Conservation (phyloP, 2,113 vertebrate genomes). For the Stigmatopora argus region DNA sequence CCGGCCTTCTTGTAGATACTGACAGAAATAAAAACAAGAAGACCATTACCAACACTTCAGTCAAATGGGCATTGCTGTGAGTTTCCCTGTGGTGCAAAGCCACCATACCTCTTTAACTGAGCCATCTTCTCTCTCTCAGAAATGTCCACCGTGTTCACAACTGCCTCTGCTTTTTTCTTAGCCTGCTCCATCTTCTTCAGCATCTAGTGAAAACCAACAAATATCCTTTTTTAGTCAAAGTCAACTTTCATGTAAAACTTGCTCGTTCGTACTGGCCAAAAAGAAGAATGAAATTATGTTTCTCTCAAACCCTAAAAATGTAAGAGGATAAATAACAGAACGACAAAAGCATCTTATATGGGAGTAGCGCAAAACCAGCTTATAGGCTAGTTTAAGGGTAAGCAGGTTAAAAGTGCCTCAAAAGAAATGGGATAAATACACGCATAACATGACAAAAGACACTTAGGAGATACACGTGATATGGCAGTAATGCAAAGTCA, state of each 20-base stretch:
- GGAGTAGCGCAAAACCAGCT: too few relatives aligned
- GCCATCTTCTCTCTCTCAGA: constrained; percentile 90
- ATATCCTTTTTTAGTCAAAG: not conserved
- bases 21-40: not conserved
- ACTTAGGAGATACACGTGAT: too few relatives aligned
- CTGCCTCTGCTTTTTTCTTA: constrained; percentile 91
- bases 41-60: not conserved
- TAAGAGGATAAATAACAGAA: too few relatives aligned
- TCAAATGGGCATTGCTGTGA: not conserved
- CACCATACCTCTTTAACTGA: constrained; percentile 81
- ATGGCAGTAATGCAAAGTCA: too few relatives aligned
- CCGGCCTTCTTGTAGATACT: constrained; percentile 97
- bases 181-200: constrained; percentile 93
- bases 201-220: constrained; percentile 66
- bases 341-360: too few relatives aligned
- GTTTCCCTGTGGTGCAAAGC: not conserved
- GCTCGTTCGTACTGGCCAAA: too few relatives aligned
- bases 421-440: too few relatives aligned
- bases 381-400: too few relatives aligned
- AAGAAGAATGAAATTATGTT: too few relatives aligned
- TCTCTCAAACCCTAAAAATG: not conserved
- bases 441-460: too few relatives aligned
- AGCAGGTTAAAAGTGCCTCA: too few relatives aligned
- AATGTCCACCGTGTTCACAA: constrained; percentile 90
- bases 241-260: too few relatives aligned